phyloP scores from a whole-genome alignment of 2,113 vertebrate species.

The Nematolebias whitei region DNA sequence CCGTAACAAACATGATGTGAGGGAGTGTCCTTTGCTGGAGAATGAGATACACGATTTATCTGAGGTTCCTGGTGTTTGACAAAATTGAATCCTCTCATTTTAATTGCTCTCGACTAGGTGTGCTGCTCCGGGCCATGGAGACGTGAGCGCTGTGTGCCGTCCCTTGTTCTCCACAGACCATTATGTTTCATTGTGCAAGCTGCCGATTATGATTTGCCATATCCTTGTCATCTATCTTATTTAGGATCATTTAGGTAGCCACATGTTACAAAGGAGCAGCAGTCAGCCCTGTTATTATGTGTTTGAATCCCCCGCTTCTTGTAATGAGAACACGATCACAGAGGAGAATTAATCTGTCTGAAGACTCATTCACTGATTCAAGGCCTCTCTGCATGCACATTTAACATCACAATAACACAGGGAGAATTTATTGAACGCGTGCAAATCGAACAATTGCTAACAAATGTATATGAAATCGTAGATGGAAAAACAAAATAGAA shows the following conservation, averaged over 20 bases:
- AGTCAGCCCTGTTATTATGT: slow-evolving; percentile 67
- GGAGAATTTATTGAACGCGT: neutral
- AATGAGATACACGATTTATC: slow-evolving; percentile 81
- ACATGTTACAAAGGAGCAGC: slow-evolving; percentile 76
- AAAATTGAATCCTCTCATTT: slow-evolving; percentile 85
- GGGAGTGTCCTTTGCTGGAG: slow-evolving; percentile 73
- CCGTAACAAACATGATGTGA: slow-evolving; percentile 75
- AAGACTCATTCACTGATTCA: slow-evolving; percentile 56
- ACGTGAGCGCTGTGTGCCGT: slow-evolving; percentile 66
- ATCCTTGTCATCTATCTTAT: slow-evolving; percentile 78
- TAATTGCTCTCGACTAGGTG: slow-evolving; percentile 83
- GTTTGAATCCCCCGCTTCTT: slow-evolving; percentile 67
- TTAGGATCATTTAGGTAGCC: slow-evolving; percentile 74
- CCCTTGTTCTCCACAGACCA: slow-evolving; percentile 67
- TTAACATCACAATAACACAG: slow-evolving; percentile 21
- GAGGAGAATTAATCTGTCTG: slow-evolving; percentile 65
- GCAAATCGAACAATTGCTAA: neutral
- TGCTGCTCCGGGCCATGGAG: slow-evolving; percentile 74
- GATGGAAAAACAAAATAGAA: neutral
- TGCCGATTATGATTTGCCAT: slow-evolving; percentile 75
- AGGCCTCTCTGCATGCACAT: slow-evolving; percentile 41
- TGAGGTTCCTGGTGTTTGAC: slow-evolving; percentile 80
- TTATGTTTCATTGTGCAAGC: slow-evolving; percentile 75
- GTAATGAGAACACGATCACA: slow-evolving; percentile 71
- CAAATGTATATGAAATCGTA: neutral